Base-by-base conservation (phyloP, 2,113 vertebrate genomes). In the Brachypodius melanocephalos region DNA sequence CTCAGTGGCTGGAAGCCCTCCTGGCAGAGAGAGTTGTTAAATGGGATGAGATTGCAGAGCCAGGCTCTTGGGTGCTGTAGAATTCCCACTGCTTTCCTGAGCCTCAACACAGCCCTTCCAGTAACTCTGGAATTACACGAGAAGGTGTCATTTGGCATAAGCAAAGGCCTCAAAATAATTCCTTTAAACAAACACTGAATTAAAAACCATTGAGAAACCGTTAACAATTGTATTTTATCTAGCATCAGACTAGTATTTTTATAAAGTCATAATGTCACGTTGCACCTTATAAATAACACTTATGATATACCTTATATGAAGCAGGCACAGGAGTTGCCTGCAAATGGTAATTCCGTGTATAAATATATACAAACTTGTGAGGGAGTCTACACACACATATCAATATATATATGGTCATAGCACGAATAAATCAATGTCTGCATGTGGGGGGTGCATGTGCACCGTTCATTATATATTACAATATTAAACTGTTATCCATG, bases 401-500 rank as follows among this genome's bases (percentile, higher is more conserved):
- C 84, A 40, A 93, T 82, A 86, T 90, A 85, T 74, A 87, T 85
- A 72, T 19, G 43, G 85, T 48, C 5, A 1, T 24, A 81, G 48
- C 69, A 85, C 0, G 0, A 77, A 91, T 96, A 94, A 94, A 96
- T 97, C 90, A 74, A 34, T 5, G 85, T 61, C 88, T 94, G 61
- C 29, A 14, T 34, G 74, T 85, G 88, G 75, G 90, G 75, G 79
- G 90, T 91, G 89, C 31, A 6, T 61, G 48, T 45, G 85, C 1
- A 2, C 57, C 1, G 2, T 79, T 95, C 92, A 97, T 91, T 94
- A 94, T 80, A 87, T 81, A 97, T 90, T 91, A 95, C 95, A 98
- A 96, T 97, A 87, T 96, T 90, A 94, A 95, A 94, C 88, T 72
- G 62, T 90, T 97, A 96, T 97, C 92, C 96, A 97, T 90, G 95